Evolutionary conservation across 1,140 invertebrate species (phyloP).

Genomic region (Drosophila obscura): DNA sequence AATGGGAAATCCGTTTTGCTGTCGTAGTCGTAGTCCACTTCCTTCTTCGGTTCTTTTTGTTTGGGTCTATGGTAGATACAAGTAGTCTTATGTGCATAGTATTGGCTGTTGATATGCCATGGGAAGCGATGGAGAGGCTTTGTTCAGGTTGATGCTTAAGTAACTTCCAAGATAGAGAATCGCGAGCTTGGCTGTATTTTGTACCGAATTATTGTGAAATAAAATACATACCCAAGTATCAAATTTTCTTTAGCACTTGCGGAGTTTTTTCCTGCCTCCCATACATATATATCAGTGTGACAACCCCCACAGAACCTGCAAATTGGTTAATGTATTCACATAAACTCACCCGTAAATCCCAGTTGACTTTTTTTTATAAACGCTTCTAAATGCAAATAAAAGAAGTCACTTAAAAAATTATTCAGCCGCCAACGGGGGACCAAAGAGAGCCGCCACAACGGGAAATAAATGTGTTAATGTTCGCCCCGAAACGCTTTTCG

Average conservation of each 20-base stretch:
- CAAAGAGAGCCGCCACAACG: slow-evolving; percentile 21
- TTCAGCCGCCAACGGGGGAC: slow-evolving; percentile 44
- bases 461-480: slow-evolving; percentile 74
- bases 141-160: too few species aligned
- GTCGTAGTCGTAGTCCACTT: slow-evolving; percentile 11
- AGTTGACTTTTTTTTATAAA: slow-evolving; percentile 45
- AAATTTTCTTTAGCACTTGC: background rate
- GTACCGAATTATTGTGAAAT: too few species aligned
- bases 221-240: too few species aligned
- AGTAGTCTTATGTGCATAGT: slow-evolving; percentile 19
- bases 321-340: slow-evolving; percentile 58
- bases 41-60: slow-evolving; percentile 1
- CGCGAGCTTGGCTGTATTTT: too few species aligned
- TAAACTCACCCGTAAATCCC: slow-evolving; percentile 53
- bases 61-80: slow-evolving; percentile 2
- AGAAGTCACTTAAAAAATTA: slow-evolving; percentile 77
- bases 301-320: background rate
- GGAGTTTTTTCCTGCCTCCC: background rate
- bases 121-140: too few species aligned
- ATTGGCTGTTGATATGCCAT: slow-evolving; percentile 4
- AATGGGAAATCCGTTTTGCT: slow-evolving; percentile 51
- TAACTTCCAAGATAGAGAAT: background rate
- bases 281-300: background rate
- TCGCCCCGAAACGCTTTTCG: slow-evolving; percentile 66
- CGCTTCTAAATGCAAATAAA: slow-evolving; percentile 74